Evolutionary conservation across 2,113 vertebrate genomes (phyloP), one percentile per base, ranked within the genome.

Genomic region (Nematolebias whitei): DNA sequence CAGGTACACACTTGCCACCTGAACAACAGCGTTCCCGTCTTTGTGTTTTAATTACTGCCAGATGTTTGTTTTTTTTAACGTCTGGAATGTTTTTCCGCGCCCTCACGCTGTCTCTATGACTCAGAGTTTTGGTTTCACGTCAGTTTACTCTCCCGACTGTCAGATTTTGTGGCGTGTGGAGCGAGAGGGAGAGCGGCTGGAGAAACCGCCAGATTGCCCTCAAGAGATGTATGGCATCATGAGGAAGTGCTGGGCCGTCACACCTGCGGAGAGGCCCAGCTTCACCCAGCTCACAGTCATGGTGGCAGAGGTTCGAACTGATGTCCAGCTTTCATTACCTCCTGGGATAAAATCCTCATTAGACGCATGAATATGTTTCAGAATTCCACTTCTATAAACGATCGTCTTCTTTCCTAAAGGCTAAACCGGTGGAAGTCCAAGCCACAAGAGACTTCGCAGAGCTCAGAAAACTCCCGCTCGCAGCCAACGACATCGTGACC

Each of bases 131-230:
- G 18, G 12, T 9, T 12, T 52, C 43, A 7, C 39, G 41, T 15
- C 59, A 41, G 4, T 67, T 55, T 9, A 6, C 12, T 68, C 13
- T 67, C 35, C 53, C n/a, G 1, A 2, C 56, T 79, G 44, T 10
- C 72, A 96, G 93, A 96, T 97, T 47, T 71, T 96, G 57, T 88
- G 82, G 69, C 89, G 89, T 0, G 87, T 96, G 23, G 95, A 95
- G 26, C 79, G 90, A 0, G 94, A 95, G 6, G 92, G 93, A 0
- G 91, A 92, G 13, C 91, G 94, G 0, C 80, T 97, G 60, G 93
- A 92, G 45, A 91, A 87, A 13, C 94, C 95, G 0, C 63, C 76
- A 0, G 91, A 95, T 57, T 96, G 95, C 63, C 94, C 95, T 2
- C 91, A 89, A 53, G 93, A 93, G 40, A 49, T 96, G 35, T 96